Evolutionary conservation across 2,797 vertebrate species (phyloP).

Genomic region (Pangasius macronema): DNA sequence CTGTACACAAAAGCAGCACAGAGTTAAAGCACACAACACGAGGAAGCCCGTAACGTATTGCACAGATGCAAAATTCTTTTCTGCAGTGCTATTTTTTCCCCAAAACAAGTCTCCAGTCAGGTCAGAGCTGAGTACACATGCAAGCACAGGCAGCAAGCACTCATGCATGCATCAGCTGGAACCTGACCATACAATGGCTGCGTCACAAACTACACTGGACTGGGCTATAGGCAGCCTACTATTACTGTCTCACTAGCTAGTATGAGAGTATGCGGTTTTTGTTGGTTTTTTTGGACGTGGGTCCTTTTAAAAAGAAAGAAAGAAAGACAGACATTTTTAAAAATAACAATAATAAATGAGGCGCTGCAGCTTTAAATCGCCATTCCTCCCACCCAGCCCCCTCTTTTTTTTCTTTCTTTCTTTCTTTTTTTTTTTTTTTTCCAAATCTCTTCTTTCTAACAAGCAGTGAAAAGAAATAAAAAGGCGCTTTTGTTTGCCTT

Average conservation of each 20-base stretch:
- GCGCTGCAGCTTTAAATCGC: slow-evolving; percentile 85
- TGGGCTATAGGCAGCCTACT: background rate
- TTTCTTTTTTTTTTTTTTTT: slow-evolving; percentile 62
- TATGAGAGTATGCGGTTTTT: background rate
- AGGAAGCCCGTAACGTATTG: slow-evolving; percentile 44
- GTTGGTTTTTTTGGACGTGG: too few species aligned
- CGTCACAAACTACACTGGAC: slow-evolving; percentile 8
- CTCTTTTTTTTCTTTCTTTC: background rate
- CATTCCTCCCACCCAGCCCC: slow-evolving; percentile 81
- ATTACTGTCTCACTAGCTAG: background rate
- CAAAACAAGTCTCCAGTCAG: slow-evolving; percentile 10
- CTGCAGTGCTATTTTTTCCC: background rate
- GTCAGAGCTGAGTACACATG: background rate
- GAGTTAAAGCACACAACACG: slow-evolving; percentile 61
- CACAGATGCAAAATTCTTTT: slow-evolving; percentile 4
- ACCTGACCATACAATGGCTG: slow-evolving; percentile 31
- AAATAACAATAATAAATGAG: slow-evolving; percentile 60
- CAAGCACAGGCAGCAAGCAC: slow-evolving; percentile 8
- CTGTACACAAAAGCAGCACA: slow-evolving; percentile 57
- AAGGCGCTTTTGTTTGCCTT: slow-evolving; percentile 88
- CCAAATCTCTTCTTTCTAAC: slow-evolving; percentile 89
- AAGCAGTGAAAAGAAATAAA: slow-evolving; percentile 85
- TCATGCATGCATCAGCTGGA: slow-evolving; percentile 51
- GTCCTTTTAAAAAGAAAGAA: slow-evolving; percentile 13
- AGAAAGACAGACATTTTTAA: background rate